Evolutionary conservation across 2,113 vertebrate genomes (phyloP), one percentile per base, ranked within the genome.

Genomic region (Marmota flaviventris): DNA sequence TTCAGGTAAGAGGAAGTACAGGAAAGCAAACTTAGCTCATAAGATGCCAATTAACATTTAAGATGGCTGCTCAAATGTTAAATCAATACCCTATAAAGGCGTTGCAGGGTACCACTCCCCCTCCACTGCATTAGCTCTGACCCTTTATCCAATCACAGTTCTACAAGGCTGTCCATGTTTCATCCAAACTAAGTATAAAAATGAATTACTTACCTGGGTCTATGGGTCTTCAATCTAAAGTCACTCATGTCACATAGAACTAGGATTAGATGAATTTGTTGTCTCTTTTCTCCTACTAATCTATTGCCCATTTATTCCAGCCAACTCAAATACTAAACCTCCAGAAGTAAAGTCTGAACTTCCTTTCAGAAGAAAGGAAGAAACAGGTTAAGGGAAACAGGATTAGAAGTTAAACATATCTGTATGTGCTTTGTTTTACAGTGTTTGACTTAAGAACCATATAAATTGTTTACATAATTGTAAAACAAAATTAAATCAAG

Each of bases 401-500:
- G 8, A 4, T 81, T 56, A 94, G 29, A 82, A 77, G 24, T 1
- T 82, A 77, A 25, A 89, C 3, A 29, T 70, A 67, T 93, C 51
- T 86, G 51, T 48, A 89, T 32, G 34, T 70, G 61, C 11, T 91
- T 95, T 79, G 18, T 48, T 79, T 61, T 76, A 76, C 27, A 89
- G 67, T 61, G 94, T 89, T 89, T 96, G 45, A 77, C 45, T 89
- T 78, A 32, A 5, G 85, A 93, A 85, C 18, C 67, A 67, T 9
- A 48, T 92, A 78, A 77, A 77, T 78, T 48, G n/a, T 51, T 92
- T 82, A 27, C 16, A 58, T 70, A 89, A 45, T 70, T 79, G 70
- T 78, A 73, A 95, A 87, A 53, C 13, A 51, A 96, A 93, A 85
- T 51, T 87, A 95, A 93, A 91, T 79, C 45, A 95, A 93, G 6